Base-by-base conservation (phyloP, 1,140 invertebrate genomes). In the Mizuhopecten yessoensis region DNA sequence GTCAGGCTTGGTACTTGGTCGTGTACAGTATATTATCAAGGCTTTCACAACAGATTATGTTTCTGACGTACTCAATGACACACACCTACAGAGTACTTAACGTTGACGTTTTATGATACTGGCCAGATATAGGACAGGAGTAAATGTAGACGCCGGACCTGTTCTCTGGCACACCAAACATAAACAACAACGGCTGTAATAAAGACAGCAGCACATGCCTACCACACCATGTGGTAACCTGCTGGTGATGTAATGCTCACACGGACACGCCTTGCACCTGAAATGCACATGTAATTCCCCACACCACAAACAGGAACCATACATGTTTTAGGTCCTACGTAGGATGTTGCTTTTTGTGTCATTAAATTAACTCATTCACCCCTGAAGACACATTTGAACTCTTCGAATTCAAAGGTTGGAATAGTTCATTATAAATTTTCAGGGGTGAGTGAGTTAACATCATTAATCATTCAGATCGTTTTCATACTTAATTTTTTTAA, bases 171-270 rank as follows among this genome's bases (percentile, higher is more conserved):
- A 9, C 42, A 17, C 34, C n/a, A 87, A 29, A 88, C 34, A n/a
- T 29, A 33, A 36, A 23, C 34, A 90, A 75, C 29, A 49, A 23
- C 33, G 34, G 86, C 87, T 87, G 34, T 34, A 39, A 34, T 5
- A 23, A 49, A 33, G 33, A 34, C 23, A 87, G 36, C 2, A 33
- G 29, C 87, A 87, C 34, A 87, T 87, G 36, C 0, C 57, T 9
- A 75, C 57, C 57, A 75, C 57, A 75, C 57, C n/a, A n/a, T 75
- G 1, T 29, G 57, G 23, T 75, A 75, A 29, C 57, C 57, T 75
- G 57, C 57, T 5, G 57, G 57, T 75, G 57, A 75, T n/a, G 57
- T 75, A 75, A 75, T 75, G 57, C 29, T 75, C 57, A 29, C 57
- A 17, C 57, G 11, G 57, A 75, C 57, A 75, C 57, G 57, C 57